A percentile compares a stretch with the other conserved stretches of the same genome.
These are phyloP conservation scores for Tinea semifulvella DNA, from an alignment of 2,888 invertebrate species.

Conservation along the genomic window DNA sequence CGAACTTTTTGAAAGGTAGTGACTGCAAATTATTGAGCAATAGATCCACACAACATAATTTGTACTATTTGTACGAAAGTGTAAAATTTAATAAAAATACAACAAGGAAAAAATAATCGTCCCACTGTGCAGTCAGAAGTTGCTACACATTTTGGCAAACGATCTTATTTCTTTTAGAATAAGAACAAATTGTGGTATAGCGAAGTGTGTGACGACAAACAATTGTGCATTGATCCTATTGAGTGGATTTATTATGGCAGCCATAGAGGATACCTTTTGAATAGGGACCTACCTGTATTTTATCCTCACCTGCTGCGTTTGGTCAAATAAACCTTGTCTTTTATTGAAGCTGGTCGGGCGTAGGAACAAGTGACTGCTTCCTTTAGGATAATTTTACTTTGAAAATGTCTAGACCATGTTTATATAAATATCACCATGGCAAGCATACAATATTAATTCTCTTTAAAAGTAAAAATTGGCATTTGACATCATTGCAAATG, in stretches of 20 bases:
- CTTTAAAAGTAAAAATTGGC: no score
- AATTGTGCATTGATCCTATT: conserved; percentile 27
- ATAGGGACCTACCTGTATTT: conserved; percentile 46
- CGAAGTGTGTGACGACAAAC: background rate
- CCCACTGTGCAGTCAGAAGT: background rate
- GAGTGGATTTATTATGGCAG: conserved; percentile 34
- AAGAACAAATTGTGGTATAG: background rate
- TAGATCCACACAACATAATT: conserved; percentile 7
- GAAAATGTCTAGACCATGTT: no score
- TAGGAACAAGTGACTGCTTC: no score
- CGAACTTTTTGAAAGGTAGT: background rate
- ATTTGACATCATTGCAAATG: no score
- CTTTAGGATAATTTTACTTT: no score
- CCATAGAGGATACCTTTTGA: conserved; percentile 41
- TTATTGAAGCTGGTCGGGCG: background rate
- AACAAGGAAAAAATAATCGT: background rate
- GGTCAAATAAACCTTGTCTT: conserved; percentile 13
- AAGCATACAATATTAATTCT: no score
- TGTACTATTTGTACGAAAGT: conserved; percentile 26
- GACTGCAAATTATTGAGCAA: conserved; percentile 1
- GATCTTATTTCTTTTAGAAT: background rate
- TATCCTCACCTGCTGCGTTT: conserved; percentile 11
- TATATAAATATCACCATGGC: no score
- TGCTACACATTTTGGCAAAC: background rate
- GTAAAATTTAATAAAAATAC: conserved; percentile 33